Evolutionary conservation across 2,888 invertebrate genomes (phyloP).

Genomic region (Lepidochrysops patricia): DNA sequence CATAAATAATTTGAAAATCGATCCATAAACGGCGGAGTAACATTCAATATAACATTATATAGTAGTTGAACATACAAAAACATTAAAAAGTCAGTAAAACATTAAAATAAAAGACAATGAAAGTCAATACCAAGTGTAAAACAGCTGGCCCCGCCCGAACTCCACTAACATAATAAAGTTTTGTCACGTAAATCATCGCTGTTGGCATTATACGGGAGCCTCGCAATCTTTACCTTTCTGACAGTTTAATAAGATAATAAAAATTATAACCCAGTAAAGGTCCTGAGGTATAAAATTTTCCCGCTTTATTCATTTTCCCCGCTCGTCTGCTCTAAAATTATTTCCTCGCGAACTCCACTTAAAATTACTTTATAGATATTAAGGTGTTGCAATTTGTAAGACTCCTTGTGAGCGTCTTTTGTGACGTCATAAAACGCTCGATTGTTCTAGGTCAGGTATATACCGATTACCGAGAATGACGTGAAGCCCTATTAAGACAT

Average conservation of each 20-base stretch:
- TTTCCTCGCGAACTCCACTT: slow-evolving; percentile 12
- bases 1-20: too few species aligned
- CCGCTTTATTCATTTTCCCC: slow-evolving; percentile 10
- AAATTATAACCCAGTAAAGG: slow-evolving; percentile 32
- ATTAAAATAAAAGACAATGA: neutral
- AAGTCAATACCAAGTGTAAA: slow-evolving; percentile 10
- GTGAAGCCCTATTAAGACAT: neutral
- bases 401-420: neutral
- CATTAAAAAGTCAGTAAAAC: too few species aligned
- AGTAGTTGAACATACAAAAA: too few species aligned
- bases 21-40: too few species aligned
- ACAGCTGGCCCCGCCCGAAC: slow-evolving; percentile 24
- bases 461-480: neutral
- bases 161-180: slow-evolving; percentile 57
- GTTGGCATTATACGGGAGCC: slow-evolving; percentile 48
- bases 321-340: slow-evolving; percentile 6
- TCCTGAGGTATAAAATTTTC: neutral
- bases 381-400: slow-evolving; percentile 1
- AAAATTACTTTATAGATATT: slow-evolving; percentile 10
- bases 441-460: neutral
- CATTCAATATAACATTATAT: too few species aligned
- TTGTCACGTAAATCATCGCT: slow-evolving; percentile 56
- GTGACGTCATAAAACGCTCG: neutral
- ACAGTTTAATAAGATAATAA: slow-evolving; percentile 71
- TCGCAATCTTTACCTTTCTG: slow-evolving; percentile 68